These are phyloP conservation scores for Collichthys lucidus DNA, from an alignment of 2,113 vertebrate species.

Conservation along the genomic window DNA sequence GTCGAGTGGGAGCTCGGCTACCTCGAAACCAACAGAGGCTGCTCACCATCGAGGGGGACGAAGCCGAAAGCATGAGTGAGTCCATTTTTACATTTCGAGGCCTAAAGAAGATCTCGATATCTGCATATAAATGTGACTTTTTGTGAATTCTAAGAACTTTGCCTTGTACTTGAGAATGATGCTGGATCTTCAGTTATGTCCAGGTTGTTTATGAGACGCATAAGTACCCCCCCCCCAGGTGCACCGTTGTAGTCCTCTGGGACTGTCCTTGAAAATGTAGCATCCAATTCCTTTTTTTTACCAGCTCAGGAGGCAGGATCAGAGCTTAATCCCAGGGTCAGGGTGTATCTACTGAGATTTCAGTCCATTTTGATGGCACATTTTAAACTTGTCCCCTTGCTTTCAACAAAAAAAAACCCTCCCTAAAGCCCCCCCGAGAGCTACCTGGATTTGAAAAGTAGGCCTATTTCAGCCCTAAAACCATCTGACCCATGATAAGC, in stretches of 20 bases:
- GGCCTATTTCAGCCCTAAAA: constrained; percentile 21
- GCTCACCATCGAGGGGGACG: constrained; percentile 80
- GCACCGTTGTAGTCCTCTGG: not conserved
- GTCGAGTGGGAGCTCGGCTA: constrained; percentile 72
- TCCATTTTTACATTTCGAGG: constrained; percentile 26
- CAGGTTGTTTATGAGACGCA: not conserved
- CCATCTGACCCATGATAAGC: constrained; percentile 12
- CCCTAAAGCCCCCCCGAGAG: constrained; percentile 6
- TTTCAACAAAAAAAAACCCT: constrained; percentile 25
- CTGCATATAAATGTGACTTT: not conserved
- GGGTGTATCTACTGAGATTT: constrained; percentile 37
- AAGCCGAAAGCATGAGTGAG: constrained; percentile 92
- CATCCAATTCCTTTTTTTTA: constrained; percentile 1
- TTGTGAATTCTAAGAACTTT: not conserved
- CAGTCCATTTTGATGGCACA: constrained; percentile 30
- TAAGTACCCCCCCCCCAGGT: not conserved
- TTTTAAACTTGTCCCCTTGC: constrained; percentile 16
- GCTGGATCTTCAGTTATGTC: not conserved
- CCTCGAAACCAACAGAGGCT: constrained; percentile 79
- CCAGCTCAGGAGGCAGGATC: constrained; percentile 25
- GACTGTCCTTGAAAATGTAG: constrained; percentile 23
- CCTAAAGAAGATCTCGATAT: not conserved
- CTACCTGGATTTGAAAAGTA: not conserved
- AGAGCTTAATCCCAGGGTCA: constrained; percentile 46
- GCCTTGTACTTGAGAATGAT: not conserved